Evolutionary conservation across 2,888 invertebrate genomes (phyloP).

Genomic region (Arrhopalites spinosus): DNA sequence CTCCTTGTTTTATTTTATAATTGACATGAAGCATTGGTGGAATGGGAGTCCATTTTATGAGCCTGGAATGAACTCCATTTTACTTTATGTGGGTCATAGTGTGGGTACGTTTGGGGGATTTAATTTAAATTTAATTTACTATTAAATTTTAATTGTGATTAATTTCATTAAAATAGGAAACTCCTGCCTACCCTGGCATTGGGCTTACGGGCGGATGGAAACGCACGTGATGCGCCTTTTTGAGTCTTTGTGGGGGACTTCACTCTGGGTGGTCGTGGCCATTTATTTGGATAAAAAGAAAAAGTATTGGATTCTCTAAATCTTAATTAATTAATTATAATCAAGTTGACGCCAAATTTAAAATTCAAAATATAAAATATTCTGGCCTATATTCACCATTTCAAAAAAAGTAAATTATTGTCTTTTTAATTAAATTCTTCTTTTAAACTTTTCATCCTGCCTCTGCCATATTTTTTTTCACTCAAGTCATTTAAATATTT

Average conservation of each 20-base stretch:
- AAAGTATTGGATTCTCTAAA: conserved; percentile 63
- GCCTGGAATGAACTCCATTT: conserved; percentile 89
- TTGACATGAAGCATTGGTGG: conserved; percentile 78
- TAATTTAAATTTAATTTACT: too few species aligned
- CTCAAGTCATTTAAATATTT: too few species aligned
- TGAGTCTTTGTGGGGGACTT: conserved; percentile 80
- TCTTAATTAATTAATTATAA: too few species aligned
- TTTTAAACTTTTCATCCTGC: too few species aligned
- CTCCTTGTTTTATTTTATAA: conserved; percentile 74
- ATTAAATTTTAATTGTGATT: too few species aligned
- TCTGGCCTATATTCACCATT: too few species aligned
- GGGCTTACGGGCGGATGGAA: conserved; percentile 70
- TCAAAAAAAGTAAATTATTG: too few species aligned
- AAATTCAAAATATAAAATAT: too few species aligned
- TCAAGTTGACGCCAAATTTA: too few species aligned
- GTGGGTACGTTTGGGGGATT: neutral
- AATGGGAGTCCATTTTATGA: conserved; percentile 86
- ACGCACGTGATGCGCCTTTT: conserved; percentile 73
- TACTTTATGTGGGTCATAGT: conserved; percentile 82
- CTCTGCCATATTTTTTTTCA: too few species aligned
- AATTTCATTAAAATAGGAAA: too few species aligned
- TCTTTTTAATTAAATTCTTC: too few species aligned
- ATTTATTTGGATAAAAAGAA: conserved; percentile 76
- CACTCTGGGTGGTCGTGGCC: conserved; percentile 80
- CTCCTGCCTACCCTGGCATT: conserved; percentile 76